Percentiles rank a stretch among this genome's conserved stretches.
Evolutionary conservation across 2,888 invertebrate genomes (phyloP).

Genomic region (Melitaea athalia): DNA sequence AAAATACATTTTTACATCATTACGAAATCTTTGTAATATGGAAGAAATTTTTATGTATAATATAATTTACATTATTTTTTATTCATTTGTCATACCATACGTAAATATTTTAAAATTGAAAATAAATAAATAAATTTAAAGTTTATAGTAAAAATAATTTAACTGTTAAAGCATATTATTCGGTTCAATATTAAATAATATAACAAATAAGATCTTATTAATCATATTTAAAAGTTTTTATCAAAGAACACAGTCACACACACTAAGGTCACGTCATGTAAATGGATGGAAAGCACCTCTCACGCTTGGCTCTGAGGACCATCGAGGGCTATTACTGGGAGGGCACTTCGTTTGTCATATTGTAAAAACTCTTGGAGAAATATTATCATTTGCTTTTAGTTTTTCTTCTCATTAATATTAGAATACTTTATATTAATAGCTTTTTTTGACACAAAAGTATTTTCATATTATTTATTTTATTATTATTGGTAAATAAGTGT

Average conservation of each 20-base stretch:
- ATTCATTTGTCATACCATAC: too few species aligned
- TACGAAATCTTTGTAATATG: too few species aligned
- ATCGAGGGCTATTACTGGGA: slow-evolving; percentile 20
- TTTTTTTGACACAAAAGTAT: not conserved
- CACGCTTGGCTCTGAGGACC: slow-evolving; percentile 11
- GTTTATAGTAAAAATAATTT: too few species aligned
- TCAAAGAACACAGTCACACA: not conserved
- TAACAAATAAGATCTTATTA: too few species aligned
- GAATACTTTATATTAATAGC: not conserved
- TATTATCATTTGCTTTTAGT: slow-evolving; percentile 5
- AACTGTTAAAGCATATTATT: too few species aligned
- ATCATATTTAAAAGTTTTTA: not conserved
- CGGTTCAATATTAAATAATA: too few species aligned
- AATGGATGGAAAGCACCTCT: slow-evolving; percentile 18
- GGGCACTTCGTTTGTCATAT: slow-evolving; percentile 21
- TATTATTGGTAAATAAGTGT: not conserved
- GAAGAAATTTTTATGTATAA: too few species aligned
- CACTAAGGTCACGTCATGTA: slow-evolving; percentile 2
- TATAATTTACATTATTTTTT: too few species aligned
- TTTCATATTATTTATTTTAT: not conserved
- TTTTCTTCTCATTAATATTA: slow-evolving; percentile 5
- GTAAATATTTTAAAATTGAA: too few species aligned
- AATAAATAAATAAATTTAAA: too few species aligned
- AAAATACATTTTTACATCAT: too few species aligned
- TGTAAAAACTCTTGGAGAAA: slow-evolving; percentile 15